Conservation (phyloP, 2,797 vertebrate species). For the Chrosomus eos region DNA sequence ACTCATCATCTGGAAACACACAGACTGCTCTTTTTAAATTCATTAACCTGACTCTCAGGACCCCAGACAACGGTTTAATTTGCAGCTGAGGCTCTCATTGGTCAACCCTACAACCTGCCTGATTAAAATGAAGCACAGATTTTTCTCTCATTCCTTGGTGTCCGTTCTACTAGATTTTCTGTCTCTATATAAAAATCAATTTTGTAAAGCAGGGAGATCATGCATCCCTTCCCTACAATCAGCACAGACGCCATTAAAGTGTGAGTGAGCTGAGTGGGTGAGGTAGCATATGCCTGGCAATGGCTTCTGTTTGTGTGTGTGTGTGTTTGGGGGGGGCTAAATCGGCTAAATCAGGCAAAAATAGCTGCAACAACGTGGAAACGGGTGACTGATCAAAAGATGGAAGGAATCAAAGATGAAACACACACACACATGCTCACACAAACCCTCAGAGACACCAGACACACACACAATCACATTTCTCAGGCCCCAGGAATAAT, state of each 20-base stretch:
- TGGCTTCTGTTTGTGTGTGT: too few species aligned
- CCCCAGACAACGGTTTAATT: constrained; percentile 55
- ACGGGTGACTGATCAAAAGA: constrained; percentile 17
- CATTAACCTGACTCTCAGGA: constrained; percentile 60
- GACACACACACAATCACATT: constrained; percentile 34
- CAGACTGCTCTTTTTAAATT: constrained; percentile 48
- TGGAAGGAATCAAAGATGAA: constrained; percentile 28
- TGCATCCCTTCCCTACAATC: neutral
- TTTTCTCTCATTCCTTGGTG: constrained; percentile 15
- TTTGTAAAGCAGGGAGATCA: constrained; percentile 11
- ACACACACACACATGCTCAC: constrained; percentile 50
- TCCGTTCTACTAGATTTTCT: constrained; percentile 16
- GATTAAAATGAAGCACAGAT: constrained; percentile 54
- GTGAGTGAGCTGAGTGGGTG: constrained; percentile 20
- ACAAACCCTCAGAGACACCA: constrained; percentile 45
- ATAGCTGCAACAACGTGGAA: neutral
- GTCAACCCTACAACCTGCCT: constrained; percentile 45
- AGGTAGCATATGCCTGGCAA: constrained; percentile 10
- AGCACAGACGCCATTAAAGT: constrained; percentile 17
- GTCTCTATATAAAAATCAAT: neutral
- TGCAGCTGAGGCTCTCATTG: constrained; percentile 48
- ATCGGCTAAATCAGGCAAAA: constrained; percentile 8
- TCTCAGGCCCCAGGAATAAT: constrained; percentile 53
- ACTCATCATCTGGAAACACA: constrained; percentile 54
- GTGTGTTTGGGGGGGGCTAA: too few species aligned